Base-by-base conservation (phyloP, 2,888 invertebrate genomes). In the Acanthococcus lagerstroemiae region DNA sequence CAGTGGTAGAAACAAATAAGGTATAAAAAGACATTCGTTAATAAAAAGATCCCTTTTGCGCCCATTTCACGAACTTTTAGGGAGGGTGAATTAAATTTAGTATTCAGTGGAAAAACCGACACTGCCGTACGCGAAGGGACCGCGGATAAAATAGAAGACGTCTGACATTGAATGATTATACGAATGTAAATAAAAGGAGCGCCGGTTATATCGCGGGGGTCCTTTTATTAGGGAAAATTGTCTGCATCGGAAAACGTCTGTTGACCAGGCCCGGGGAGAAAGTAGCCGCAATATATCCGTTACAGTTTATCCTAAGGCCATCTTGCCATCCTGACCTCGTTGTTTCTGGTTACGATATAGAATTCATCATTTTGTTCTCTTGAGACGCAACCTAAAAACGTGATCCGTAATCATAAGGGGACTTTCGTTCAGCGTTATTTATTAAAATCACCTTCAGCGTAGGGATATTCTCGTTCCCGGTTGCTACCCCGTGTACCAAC, bases 271-370 rank as follows among this genome's bases (percentile, higher is more conserved):
- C 30, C 12, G 30, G 37, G 19, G 12, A 46, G 25, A 24, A 46
- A 58, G 46, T 58, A 58, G 58, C 58, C 58, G 46, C 46, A 48
- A 58, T 58, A 46, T 46, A 58, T 58, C 58, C 58, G 46, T 58
- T 58, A 58, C 58, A 45, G 58, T 58, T 58, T 58, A 58, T 58
- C 58, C 45, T 58, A 22, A 46, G 58, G 58, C 58, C 44, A 58
- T 58, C 58, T 58, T 58, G 45, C 44, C 45, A 58, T 58, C 58
- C 58, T 58, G 58, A 58, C 58, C 58, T 45, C 58, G 58, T 58
- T 58, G 58, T 58, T 58, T 58, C 26, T 58, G 45, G 46, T 46
- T 46, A 58, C 58, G 46, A 58, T 58, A 58, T 58, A 58, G 58
- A 58, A 58, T 58, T 48, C 58, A 58, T 58, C 58, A 58, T 58